Evolutionary conservation across 2,888 invertebrate genomes (phyloP), one percentile per base, ranked within the genome.

Genomic region (Caenorhabditis uteleia): DNA sequence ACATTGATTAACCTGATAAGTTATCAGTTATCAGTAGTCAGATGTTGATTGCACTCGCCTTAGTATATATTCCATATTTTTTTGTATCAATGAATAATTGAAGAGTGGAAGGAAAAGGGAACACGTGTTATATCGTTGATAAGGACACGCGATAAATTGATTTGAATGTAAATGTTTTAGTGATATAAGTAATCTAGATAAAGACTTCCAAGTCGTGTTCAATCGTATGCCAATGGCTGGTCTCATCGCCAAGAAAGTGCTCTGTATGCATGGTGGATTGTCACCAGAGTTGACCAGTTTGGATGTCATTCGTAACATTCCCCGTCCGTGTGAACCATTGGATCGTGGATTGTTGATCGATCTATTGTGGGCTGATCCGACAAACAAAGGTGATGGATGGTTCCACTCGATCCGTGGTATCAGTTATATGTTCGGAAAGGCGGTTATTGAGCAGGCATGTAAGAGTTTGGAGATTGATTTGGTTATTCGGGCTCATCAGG

Each of bases 261-360:
- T 78, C 16, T 78, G 78, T 56, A 77, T 77, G 77, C 77, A 77
- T 54, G 77, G 78, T 16, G 77, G 77, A n/a, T 64, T 77, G 18
- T 75, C 75, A 3, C 77, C 78, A 8, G 75, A 78, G 31, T 56
- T 78, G 12, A 59, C 60, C 29, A 46, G 26, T 44, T 66, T 78
- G 12, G 77, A 78, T 45, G 65, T 66, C 12, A 71, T 78, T 36
- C 68, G 78, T 18, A 48, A 56, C 31, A 74, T 76, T 51, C 36
- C 58, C 6, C 67, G 77, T 25, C 77, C 78, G 1, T 75, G 74
- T 48, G 77, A 77, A 47, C 76, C 77, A 12, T 65, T 73, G 18
- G 77, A 77, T 51, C 65, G 66, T 34, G 78, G 78, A 12, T 59
- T 78, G 7, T 68, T 78, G 18, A 78, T 75, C 40, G 78, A 78